A percentile compares a stretch with the other conserved stretches of the same genome.
These are phyloP conservation scores for Flexamia atlantica DNA, from an alignment of 2,888 invertebrate genomes.

Conservation along the genomic window DNA sequence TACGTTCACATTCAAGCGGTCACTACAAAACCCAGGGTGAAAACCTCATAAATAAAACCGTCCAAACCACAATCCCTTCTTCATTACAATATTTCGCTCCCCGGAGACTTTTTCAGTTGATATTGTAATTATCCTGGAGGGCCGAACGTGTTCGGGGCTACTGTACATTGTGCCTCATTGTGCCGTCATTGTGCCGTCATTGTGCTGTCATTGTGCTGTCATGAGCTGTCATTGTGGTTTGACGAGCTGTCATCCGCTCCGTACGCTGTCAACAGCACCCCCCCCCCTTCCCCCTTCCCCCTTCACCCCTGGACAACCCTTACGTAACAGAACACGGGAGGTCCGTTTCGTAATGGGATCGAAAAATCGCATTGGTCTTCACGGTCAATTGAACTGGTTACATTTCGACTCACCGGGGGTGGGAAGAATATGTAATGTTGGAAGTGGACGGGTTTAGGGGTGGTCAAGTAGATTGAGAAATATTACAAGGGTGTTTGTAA, in stretches of 20 bases:
- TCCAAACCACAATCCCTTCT: not conserved
- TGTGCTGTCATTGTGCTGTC: not conserved
- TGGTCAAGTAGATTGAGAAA: no score
- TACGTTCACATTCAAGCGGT: no score
- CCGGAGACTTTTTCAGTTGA: constrained; percentile 20
- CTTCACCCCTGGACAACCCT: no score
- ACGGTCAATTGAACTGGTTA: constrained; percentile 33
- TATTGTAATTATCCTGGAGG: constrained; percentile 8
- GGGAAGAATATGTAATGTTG: no score
- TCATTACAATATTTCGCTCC: not conserved
- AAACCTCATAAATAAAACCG: no score
- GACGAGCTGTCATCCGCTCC: constrained; percentile 9
- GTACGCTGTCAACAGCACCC: not conserved
- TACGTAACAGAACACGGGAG: constrained; percentile 16
- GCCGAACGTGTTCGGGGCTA: not conserved
- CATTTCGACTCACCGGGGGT: no score
- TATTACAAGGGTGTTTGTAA: no score
- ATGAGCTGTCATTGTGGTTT: not conserved
- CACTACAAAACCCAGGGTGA: no score
- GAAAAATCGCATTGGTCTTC: not conserved
- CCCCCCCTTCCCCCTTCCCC: not conserved
- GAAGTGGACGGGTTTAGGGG: no score
- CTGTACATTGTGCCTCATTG: not conserved
- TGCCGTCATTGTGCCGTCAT: not conserved
- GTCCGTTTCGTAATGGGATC: not conserved